Percentiles rank a stretch among this genome's conserved stretches.
phyloP scores from a whole-genome alignment of 2,888 invertebrate species.

The Linnaemya tessellans region DNA sequence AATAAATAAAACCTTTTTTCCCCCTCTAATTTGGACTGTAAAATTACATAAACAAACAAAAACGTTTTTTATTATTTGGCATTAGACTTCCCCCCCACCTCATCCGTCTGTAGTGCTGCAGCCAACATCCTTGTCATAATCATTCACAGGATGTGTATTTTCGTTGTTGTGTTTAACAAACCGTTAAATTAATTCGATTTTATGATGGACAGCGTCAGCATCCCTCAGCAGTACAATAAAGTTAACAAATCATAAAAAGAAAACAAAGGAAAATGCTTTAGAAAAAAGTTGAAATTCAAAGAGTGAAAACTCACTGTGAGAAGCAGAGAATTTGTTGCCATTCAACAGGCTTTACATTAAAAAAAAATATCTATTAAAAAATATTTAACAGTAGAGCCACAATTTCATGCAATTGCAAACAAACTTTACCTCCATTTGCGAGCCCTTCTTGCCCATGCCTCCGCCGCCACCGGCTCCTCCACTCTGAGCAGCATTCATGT shows the following conservation, averaged over 20 bases:
- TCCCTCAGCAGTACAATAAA: conserved; percentile 2
- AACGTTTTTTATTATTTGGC: too few species aligned
- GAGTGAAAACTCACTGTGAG: conserved; percentile 2
- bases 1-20: too few species aligned
- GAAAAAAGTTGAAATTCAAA: neutral
- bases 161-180: conserved; percentile 54
- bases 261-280: neutral
- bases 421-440: conserved; percentile 83
- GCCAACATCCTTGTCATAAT: neutral
- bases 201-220: conserved; percentile 34
- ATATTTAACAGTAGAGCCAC: neutral
- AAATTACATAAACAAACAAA: too few species aligned
- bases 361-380: neutral
- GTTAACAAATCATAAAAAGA: conserved; percentile 25
- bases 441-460: conserved; percentile 83
- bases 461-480: conserved; percentile 81
- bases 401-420: neutral
- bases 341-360: conserved; percentile 42
- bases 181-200: conserved; percentile 66
- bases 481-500: conserved; percentile 83
- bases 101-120: neutral
- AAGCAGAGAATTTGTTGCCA: neutral
- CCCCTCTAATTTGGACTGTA: too few species aligned
- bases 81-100: too few species aligned
- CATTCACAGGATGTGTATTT: conserved; percentile 29